These are phyloP conservation scores for Dorcus parallelipipedus DNA, from an alignment of 2,888 invertebrate genomes.

Conservation along the genomic window DNA sequence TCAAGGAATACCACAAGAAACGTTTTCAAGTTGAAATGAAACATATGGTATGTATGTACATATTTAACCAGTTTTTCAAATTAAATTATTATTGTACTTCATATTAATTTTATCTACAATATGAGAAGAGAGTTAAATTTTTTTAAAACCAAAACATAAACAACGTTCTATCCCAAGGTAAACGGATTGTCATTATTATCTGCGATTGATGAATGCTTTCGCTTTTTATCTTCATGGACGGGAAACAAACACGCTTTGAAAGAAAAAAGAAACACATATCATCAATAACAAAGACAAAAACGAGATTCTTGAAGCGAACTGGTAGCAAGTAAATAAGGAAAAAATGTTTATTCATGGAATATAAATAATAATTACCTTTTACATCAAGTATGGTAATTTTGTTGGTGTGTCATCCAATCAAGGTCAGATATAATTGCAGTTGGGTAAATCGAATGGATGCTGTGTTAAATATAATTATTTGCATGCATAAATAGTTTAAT, in stretches of 20 bases:
- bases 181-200: neutral
- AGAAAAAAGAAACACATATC: neutral
- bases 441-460: neutral
- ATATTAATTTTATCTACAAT: too few species aligned
- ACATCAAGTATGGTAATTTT: neutral
- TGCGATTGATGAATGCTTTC: constrained; percentile 1
- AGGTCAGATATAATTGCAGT: constrained; percentile 3
- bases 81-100: too few species aligned
- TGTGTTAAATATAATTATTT: constrained; percentile 5
- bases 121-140: too few species aligned
- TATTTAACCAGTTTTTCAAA: too few species aligned
- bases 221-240: neutral
- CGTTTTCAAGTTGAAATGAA: too few species aligned
- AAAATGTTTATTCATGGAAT: constrained; percentile 5
- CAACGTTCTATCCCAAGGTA: too few species aligned
- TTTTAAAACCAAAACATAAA: too few species aligned
- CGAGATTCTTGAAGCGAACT: neutral
- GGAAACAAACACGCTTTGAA: neutral
- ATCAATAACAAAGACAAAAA: neutral
- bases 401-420: constrained; percentile 5
- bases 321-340: neutral
- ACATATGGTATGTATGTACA: too few species aligned
- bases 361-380: neutral
- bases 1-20: too few species aligned
- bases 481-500: constrained; percentile 3